phyloP scores from a whole-genome alignment of 1,140 invertebrate species.

The Tachypleus tridentatus region DNA sequence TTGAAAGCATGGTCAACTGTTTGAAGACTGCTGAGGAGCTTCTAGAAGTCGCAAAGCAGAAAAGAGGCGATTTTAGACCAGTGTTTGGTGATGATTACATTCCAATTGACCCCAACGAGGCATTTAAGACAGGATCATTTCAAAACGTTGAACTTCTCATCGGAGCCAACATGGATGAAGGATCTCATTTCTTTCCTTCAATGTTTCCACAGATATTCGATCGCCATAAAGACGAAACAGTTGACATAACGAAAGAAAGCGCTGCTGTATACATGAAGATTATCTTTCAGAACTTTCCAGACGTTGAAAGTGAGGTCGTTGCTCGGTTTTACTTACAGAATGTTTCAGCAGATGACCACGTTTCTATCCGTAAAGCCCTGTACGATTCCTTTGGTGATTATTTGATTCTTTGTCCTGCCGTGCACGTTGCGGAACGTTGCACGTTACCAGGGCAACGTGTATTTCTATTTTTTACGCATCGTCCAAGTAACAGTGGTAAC shows the following conservation, averaged over 20 bases:
- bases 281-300: constrained; percentile 1
- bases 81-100: not conserved
- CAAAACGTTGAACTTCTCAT: constrained; percentile 9
- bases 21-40: constrained; percentile 3
- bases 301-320: not conserved
- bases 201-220: too few species aligned
- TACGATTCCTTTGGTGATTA: constrained; percentile 16
- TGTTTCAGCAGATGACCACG: not conserved
- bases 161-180: constrained; percentile 7
- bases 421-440: not conserved
- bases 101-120: not conserved
- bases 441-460: constrained; percentile 8
- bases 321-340: not conserved
- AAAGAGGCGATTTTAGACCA: not conserved
- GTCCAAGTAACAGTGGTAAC: constrained; percentile 10
- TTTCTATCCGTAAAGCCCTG: constrained; percentile 5
- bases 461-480: constrained; percentile 21
- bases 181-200: constrained; percentile 1
- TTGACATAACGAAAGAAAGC: too few species aligned
- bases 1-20: not conserved
- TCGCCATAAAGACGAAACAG: too few species aligned
- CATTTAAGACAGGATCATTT: not conserved
- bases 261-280: too few species aligned
- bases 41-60: not conserved
- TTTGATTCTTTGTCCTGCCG: constrained; percentile 6